Evolutionary conservation across 2,113 vertebrate genomes (phyloP).

Genomic region (Sclerurus mexicanus): DNA sequence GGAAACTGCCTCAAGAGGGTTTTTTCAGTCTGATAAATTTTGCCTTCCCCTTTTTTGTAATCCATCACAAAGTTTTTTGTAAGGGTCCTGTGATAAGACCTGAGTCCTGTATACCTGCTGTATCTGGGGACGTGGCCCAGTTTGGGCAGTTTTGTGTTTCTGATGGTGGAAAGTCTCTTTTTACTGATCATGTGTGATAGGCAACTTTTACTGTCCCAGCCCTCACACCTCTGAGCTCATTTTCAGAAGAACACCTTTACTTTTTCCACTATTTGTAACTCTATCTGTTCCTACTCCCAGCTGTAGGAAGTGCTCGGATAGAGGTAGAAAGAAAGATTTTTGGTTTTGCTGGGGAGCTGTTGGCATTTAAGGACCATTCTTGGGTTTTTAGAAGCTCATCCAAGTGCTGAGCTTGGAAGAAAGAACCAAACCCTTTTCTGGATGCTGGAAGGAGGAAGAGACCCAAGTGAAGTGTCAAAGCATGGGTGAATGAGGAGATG

Average conservation of each 20-base stretch:
- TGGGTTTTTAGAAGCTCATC: background rate
- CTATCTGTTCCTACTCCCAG: background rate
- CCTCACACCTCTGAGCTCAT: background rate
- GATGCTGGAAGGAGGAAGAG: background rate
- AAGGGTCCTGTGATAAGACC: background rate
- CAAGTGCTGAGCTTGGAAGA: background rate
- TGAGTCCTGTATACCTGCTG: background rate
- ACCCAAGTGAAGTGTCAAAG: background rate
- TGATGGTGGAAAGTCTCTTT: background rate
- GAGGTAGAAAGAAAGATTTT: background rate
- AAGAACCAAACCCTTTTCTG: background rate
- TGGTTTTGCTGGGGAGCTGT: background rate
- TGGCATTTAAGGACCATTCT: background rate
- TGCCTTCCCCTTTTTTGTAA: background rate
- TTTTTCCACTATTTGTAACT: background rate
- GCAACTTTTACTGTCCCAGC: background rate
- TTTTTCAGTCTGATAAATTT: background rate
- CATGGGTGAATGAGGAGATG: background rate
- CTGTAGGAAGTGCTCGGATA: background rate
- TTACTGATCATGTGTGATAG: background rate
- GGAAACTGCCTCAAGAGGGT: background rate
- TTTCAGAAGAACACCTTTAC: background rate
- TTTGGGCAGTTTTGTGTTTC: background rate
- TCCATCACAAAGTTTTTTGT: background rate
- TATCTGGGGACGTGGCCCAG: background rate